Conservation (phyloP, 2,888 invertebrate species). For the Biston stratarius region DNA sequence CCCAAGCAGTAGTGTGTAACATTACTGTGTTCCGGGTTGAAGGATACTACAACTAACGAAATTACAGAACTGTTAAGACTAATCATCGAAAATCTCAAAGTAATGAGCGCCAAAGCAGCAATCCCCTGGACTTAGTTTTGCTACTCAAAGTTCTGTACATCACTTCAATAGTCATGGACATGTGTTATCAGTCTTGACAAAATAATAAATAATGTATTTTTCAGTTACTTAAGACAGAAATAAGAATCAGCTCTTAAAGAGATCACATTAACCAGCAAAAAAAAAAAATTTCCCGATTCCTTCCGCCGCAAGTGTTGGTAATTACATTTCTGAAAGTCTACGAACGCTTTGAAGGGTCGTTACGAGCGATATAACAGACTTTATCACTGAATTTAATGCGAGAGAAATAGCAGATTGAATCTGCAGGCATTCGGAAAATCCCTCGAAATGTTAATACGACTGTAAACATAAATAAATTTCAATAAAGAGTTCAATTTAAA, state of each 20-base stretch:
- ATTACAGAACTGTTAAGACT: too few relatives aligned
- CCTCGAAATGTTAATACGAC: conserved; percentile 34
- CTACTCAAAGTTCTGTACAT: too few relatives aligned
- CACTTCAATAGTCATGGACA: too few relatives aligned
- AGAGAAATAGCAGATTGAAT: conserved; percentile 33
- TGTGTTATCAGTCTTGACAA: too few relatives aligned
- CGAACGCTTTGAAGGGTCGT: conserved; percentile 39
- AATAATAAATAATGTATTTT: background rate
- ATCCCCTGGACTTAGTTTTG: too few relatives aligned
- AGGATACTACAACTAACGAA: too few relatives aligned
- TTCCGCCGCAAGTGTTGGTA: conserved; percentile 13
- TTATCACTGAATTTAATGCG: conserved; percentile 39
- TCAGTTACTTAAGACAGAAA: background rate
- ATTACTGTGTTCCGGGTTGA: too few relatives aligned
- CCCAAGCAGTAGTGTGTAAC: too few relatives aligned
- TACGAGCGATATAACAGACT: conserved; percentile 34
- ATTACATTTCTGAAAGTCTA: conserved; percentile 34
- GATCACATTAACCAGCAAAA: background rate
- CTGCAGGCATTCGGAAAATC: conserved; percentile 40
- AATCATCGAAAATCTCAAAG: too few relatives aligned
- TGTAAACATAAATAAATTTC: conserved; percentile 40
- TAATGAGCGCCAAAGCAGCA: too few relatives aligned
- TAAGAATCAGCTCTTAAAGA: background rate
- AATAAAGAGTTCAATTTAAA: conserved; percentile 42
- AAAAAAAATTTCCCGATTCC: background rate